Percentiles rank a stretch among this genome's conserved stretches.
Conservation (phyloP, 2,888 invertebrate genomes). For the Andricus curvator region DNA sequence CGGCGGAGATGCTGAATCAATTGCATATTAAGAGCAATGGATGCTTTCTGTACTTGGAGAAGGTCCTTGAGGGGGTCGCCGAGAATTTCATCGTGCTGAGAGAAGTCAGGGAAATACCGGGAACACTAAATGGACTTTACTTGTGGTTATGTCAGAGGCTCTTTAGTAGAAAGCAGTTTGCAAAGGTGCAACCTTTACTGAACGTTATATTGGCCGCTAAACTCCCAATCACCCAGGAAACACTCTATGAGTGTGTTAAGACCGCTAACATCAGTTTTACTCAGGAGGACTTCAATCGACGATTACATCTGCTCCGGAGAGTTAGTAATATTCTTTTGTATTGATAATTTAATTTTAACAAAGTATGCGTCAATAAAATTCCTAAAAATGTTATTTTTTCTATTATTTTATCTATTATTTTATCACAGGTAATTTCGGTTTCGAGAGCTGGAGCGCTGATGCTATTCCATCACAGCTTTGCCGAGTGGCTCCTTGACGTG, state of each 20-base stretch:
- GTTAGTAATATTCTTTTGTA: constrained; percentile 4
- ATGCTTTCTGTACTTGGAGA: constrained; percentile 91
- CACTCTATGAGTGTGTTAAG: constrained; percentile 90
- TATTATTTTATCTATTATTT: background rate
- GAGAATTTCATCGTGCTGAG: constrained; percentile 95
- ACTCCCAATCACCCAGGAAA: constrained; percentile 89
- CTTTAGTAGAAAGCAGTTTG: constrained; percentile 93
- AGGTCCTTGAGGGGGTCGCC: constrained; percentile 93
- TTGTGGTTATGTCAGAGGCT: constrained; percentile 96
- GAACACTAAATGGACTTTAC: constrained; percentile 96
- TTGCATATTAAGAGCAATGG: constrained; percentile 98
- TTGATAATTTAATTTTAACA: too few species aligned
- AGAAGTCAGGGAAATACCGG: constrained; percentile 94
- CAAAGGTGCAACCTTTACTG: constrained; percentile 89
- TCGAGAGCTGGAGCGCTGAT: constrained; percentile 83
- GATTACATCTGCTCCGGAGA: constrained; percentile 87
- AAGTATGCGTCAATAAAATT: background rate
- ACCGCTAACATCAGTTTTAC: constrained; percentile 89
- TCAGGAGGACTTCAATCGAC: constrained; percentile 88
- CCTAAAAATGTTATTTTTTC: background rate
- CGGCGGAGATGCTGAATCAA: constrained; percentile 96
- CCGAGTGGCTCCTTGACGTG: constrained; percentile 97
- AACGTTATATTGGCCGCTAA: constrained; percentile 93
- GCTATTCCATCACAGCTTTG: constrained; percentile 96
- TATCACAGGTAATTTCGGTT: constrained; percentile 80